A percentile compares a stretch with the other conserved stretches of the same genome.
Evolutionary conservation across 2,797 vertebrate genomes (phyloP).

Genomic region (Apogon hyalosoma): DNA sequence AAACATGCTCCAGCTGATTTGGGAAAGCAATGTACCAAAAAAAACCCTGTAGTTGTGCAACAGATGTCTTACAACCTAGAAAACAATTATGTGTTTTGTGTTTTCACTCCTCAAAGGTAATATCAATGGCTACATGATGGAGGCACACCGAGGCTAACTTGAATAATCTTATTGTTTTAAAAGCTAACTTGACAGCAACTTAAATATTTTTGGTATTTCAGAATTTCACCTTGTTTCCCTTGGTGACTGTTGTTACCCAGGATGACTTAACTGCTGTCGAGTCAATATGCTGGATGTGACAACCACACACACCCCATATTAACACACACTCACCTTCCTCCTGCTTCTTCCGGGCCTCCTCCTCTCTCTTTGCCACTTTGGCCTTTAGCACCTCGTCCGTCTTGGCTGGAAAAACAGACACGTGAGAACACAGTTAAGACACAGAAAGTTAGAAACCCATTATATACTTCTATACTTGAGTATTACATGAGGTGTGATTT

Average conservation of each 20-base stretch:
- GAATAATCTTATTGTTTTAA: background rate
- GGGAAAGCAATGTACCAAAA: constrained; percentile 10
- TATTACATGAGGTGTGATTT: background rate
- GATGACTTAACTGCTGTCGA: background rate
- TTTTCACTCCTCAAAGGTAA: constrained; percentile 13
- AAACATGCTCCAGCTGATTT: constrained; percentile 23
- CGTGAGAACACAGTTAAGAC: background rate
- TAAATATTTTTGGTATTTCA: background rate
- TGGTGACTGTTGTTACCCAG: background rate
- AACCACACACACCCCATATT: constrained; percentile 8
- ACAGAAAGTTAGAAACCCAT: too few relatives aligned
- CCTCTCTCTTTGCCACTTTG: constrained; percentile 90
- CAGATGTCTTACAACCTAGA: constrained; percentile 22
- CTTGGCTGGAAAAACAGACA: constrained; percentile 85
- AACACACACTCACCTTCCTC: constrained; percentile 87
- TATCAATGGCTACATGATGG: constrained; percentile 14
- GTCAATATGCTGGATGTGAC: constrained; percentile 8
- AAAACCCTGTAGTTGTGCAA: background rate
- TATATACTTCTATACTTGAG: too few relatives aligned
- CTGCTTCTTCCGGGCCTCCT: constrained; percentile 89
- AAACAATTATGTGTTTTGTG: constrained; percentile 8
- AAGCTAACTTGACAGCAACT: constrained; percentile 4
- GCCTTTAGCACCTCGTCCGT: constrained; percentile 93
- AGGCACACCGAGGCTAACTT: background rate
- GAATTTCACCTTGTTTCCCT: constrained; percentile 3